Conservation (phyloP, 1,140 invertebrate genomes). For the Rhopalosiphum padi region DNA sequence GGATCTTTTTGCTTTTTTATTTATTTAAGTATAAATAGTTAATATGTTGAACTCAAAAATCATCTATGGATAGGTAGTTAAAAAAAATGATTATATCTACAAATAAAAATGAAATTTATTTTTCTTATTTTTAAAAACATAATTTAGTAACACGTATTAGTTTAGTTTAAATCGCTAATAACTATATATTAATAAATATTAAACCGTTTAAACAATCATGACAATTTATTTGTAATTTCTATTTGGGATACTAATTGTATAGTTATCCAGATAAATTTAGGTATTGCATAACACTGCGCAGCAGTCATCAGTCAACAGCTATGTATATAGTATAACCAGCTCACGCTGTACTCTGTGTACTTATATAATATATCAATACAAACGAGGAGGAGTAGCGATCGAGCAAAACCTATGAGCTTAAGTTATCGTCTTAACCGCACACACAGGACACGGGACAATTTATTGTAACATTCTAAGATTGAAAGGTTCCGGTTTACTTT, state of each 20-base stretch:
- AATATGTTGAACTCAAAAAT: too few relatives aligned
- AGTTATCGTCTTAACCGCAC: neutral
- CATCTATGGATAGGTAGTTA: too few relatives aligned
- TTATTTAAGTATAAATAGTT: neutral
- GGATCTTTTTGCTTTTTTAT: neutral
- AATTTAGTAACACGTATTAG: neutral
- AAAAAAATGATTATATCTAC: neutral
- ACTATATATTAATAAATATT: too few relatives aligned
- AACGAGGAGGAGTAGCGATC: neutral
- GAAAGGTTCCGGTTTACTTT: too few relatives aligned
- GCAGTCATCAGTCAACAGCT: neutral
- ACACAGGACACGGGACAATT: neutral
- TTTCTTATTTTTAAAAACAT: neutral
- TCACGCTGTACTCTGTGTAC: too few relatives aligned
- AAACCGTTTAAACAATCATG: neutral
- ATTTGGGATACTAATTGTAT: neutral
- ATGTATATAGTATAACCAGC: too few relatives aligned
- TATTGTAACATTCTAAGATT: neutral
- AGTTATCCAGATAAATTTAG: neutral
- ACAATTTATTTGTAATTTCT: neutral
- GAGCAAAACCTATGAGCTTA: neutral
- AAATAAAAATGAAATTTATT: neutral
- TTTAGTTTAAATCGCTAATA: neutral
- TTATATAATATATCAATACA: neutral
- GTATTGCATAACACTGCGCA: neutral